Conservation (phyloP, 2,888 invertebrate genomes). For the Falcaria lacertinaria region DNA sequence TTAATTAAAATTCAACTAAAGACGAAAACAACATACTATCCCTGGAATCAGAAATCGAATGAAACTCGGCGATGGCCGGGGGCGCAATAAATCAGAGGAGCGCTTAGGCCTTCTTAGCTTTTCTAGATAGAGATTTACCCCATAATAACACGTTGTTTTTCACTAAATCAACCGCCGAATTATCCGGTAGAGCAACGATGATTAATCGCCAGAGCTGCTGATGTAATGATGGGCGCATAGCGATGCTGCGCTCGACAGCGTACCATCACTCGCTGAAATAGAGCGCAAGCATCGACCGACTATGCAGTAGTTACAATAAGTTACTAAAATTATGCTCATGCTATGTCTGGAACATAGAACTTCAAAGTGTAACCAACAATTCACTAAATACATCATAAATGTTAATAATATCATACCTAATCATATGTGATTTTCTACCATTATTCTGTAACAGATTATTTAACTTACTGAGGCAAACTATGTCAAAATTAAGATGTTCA, state of each 20-base stretch:
- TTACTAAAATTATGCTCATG: not conserved
- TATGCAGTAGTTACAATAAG: not conserved
- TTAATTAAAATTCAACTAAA: slow-evolving; percentile 77
- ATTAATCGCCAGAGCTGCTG: slow-evolving; percentile 71
- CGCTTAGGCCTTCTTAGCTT: slow-evolving; percentile 79
- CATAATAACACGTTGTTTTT: slow-evolving; percentile 78
- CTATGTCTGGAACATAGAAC: not conserved
- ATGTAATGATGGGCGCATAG: slow-evolving; percentile 54
- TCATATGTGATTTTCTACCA: no score
- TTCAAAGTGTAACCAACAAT: no score
- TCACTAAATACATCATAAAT: no score
- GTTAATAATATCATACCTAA: no score
- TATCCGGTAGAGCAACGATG: slow-evolving; percentile 77
- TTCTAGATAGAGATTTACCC: slow-evolving; percentile 80
- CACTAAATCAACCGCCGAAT: slow-evolving; percentile 79
- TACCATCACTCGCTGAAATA: not conserved
- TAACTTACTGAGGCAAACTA: no score
- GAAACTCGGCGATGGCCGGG: slow-evolving; percentile 61
- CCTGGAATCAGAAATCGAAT: slow-evolving; percentile 71
- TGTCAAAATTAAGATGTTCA: no score
- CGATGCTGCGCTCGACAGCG: slow-evolving; percentile 12
- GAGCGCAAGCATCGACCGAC: not conserved
- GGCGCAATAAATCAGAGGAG: slow-evolving; percentile 69
- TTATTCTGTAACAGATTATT: no score
- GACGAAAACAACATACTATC: slow-evolving; percentile 65